Evolutionary conservation across 2,888 invertebrate genomes (phyloP).

Genomic region (Graphium colonna): DNA sequence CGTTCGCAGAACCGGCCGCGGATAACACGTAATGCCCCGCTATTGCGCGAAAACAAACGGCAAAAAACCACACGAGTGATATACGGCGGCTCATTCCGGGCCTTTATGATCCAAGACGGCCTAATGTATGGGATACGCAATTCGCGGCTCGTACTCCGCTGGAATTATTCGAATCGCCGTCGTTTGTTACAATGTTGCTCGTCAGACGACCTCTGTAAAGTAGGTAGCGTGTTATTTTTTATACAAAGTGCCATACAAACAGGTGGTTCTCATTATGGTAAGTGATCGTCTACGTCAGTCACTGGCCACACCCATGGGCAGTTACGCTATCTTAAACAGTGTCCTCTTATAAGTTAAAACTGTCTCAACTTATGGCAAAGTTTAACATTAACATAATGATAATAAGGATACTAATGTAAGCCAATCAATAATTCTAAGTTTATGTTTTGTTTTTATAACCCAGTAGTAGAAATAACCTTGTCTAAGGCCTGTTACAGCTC

Average conservation of each 20-base stretch:
- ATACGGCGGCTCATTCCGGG: slow-evolving; percentile 57
- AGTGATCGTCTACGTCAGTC: too few relatives aligned
- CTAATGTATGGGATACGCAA: slow-evolving; percentile 65
- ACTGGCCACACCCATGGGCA: too few relatives aligned
- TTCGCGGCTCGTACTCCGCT: slow-evolving; percentile 63
- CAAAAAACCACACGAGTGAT: slow-evolving; percentile 66
- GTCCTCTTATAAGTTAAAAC: too few relatives aligned
- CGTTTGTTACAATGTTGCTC: slow-evolving; percentile 55
- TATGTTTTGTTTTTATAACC: slow-evolving; percentile 1
- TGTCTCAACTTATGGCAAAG: too few relatives aligned
- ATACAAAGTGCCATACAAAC: too few relatives aligned
- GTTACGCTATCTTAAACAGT: too few relatives aligned
- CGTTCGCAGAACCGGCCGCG: slow-evolving; percentile 57
- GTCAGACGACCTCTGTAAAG: slow-evolving; percentile 42
- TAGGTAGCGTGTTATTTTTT: neutral
- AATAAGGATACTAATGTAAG: too few relatives aligned
- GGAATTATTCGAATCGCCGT: slow-evolving; percentile 67
- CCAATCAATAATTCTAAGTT: too few relatives aligned
- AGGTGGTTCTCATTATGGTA: too few relatives aligned
- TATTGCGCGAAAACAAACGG: slow-evolving; percentile 73
- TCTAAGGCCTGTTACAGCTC: neutral
- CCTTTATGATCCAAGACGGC: slow-evolving; percentile 62
- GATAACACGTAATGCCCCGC: slow-evolving; percentile 69
- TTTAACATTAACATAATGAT: too few relatives aligned
- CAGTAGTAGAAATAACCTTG: neutral